Percentiles rank a stretch among this genome's conserved stretches.
phyloP scores from a whole-genome alignment of 2,113 vertebrate genomes.

The Takifugu bimaculatus region DNA sequence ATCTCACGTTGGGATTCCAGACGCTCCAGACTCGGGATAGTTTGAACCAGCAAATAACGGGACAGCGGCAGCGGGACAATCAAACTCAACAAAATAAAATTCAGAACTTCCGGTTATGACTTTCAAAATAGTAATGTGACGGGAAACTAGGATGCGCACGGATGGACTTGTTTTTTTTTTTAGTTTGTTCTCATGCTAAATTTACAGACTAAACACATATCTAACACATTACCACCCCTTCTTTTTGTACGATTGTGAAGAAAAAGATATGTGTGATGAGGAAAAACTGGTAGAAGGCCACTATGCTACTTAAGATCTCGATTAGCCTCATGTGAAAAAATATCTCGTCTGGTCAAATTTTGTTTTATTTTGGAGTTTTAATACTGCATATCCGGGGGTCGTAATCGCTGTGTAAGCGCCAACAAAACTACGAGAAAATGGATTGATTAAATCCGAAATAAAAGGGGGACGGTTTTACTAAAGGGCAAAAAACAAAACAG shows the following conservation, averaged over 20 bases:
- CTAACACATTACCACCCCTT: too few species aligned
- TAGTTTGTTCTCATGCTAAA: neutral
- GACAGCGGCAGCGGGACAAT: neutral
- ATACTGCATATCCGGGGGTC: too few species aligned
- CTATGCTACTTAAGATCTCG: too few species aligned
- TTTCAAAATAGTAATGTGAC: conserved; percentile 9
- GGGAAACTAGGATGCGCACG: neutral
- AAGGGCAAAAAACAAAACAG: too few species aligned
- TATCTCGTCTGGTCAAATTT: too few species aligned
- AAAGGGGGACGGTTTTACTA: too few species aligned
- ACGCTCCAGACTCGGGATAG: neutral
- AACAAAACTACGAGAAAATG: too few species aligned
- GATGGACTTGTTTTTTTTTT: neutral
- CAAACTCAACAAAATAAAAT: conserved; percentile 10
- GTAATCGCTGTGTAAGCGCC: too few species aligned
- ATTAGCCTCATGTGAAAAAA: too few species aligned
- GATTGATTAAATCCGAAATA: too few species aligned
- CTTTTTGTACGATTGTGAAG: neutral
- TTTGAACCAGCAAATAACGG: conserved; percentile 35
- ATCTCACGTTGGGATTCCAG: conserved; percentile 22
- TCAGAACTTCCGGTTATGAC: rapidly evolving
- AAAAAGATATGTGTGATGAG: neutral
- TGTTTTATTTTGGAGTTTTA: neutral
- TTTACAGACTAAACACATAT: neutral
- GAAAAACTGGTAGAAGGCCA: too few species aligned